Evolutionary conservation across 2,888 invertebrate species (phyloP).

Genomic region (Alentia gelatinosa): DNA sequence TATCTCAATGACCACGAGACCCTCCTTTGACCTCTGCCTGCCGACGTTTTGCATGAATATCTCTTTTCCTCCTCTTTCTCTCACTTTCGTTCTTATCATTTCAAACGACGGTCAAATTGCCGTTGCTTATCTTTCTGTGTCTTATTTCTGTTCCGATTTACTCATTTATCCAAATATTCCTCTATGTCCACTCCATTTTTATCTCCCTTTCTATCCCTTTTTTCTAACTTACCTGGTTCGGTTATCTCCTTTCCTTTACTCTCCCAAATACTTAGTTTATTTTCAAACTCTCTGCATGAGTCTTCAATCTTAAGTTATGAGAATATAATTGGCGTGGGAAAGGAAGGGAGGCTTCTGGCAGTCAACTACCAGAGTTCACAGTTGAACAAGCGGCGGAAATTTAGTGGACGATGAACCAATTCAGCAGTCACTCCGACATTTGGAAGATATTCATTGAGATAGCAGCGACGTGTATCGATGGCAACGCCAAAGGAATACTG

Average conservation of each 20-base stretch:
- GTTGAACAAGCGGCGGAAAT: too few relatives aligned
- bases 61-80: neutral
- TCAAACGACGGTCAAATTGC: neutral
- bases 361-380: too few relatives aligned
- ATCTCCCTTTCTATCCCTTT: neutral
- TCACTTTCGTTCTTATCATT: neutral
- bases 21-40: neutral
- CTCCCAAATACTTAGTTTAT: too few relatives aligned
- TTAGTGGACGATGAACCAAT: too few relatives aligned
- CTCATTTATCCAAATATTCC: neutral
- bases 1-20: neutral
- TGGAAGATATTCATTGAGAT: too few relatives aligned
- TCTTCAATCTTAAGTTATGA: neutral
- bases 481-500: too few relatives aligned
- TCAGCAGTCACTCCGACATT: too few relatives aligned
- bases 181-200: neutral
- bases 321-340: neutral
- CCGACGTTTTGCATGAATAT: neutral
- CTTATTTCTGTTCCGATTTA: neutral
- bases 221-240: neutral
- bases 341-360: conserved; percentile 1
- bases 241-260: too few relatives aligned
- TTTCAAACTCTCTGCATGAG: neutral
- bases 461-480: too few relatives aligned
- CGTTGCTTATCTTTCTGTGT: too few relatives aligned